phyloP scores from a whole-genome alignment of 2,888 invertebrate species.

The Machimus rusticus region DNA sequence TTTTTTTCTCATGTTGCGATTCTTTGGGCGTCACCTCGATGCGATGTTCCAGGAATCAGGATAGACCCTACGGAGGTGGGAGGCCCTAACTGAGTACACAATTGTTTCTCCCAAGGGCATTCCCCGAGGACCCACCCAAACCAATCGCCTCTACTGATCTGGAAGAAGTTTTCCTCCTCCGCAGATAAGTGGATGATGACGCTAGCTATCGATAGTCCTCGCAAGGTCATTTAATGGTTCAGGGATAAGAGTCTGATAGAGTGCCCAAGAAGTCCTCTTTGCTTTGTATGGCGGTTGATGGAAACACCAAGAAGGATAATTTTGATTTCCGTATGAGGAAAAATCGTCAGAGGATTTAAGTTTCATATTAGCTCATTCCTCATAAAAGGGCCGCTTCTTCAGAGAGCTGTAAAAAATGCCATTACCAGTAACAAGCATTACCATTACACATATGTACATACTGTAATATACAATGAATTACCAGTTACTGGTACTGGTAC shows the following conservation, averaged over 20 bases:
- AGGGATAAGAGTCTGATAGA: constrained; percentile 19
- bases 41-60: neutral
- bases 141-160: constrained; percentile 29
- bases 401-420: too few relatives aligned
- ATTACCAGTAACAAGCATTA: too few relatives aligned
- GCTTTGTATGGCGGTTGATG: neutral
- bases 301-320: neutral
- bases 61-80: neutral
- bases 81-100: neutral
- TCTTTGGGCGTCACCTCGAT: neutral
- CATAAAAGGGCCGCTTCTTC: neutral
- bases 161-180: constrained; percentile 19
- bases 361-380: neutral
- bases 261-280: neutral
- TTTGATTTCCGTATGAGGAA: neutral
- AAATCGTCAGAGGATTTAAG: neutral
- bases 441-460: too few relatives aligned
- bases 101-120: constrained; percentile 24
- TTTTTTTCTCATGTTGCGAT: neutral
- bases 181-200: constrained; percentile 12
- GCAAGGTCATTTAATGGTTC: constrained; percentile 25
- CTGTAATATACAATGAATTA: too few relatives aligned
- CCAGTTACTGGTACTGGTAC: too few relatives aligned
- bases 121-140: neutral
- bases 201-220: constrained; percentile 33